Conservation (phyloP, 2,797 vertebrate species). For the Hephaestus fuliginosus region DNA sequence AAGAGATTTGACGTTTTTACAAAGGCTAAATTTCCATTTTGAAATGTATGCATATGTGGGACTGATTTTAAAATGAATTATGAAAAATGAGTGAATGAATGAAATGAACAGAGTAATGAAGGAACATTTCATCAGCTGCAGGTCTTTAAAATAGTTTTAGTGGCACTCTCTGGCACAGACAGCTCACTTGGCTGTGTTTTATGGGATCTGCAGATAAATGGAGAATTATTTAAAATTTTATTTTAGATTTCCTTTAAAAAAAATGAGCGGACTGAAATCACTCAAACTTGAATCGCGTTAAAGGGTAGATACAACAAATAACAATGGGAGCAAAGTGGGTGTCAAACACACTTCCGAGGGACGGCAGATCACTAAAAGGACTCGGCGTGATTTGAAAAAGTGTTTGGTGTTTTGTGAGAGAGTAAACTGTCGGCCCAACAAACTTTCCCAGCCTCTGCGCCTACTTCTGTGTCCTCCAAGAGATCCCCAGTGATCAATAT, state of each 20-base stretch:
- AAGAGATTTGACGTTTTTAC: background rate
- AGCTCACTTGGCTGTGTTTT: background rate
- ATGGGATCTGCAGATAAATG: background rate
- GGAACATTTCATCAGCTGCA: background rate
- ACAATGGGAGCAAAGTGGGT: background rate
- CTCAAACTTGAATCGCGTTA: background rate
- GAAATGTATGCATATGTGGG: background rate
- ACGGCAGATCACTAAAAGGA: background rate
- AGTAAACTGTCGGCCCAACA: slow-evolving; percentile 69
- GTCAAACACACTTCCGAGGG: background rate
- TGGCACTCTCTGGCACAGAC: background rate
- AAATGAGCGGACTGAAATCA: background rate
- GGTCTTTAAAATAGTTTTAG: background rate
- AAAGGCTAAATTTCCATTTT: background rate
- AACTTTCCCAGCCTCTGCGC: slow-evolving; percentile 64
- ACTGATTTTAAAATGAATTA: background rate
- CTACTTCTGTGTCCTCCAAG: slow-evolving; percentile 60
- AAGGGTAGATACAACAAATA: background rate
- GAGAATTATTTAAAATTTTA: background rate
- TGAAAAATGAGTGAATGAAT: too few relatives aligned
- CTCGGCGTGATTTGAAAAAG: slow-evolving; percentile 10
- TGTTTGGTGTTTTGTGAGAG: slow-evolving; percentile 23
- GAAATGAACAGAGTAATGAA: background rate
- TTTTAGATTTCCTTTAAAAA: background rate
- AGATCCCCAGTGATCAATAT: slow-evolving; percentile 77